These are phyloP conservation scores for Neotragus pygmaeus DNA, from an alignment of 2,113 vertebrate genomes.

Conservation along the genomic window DNA sequence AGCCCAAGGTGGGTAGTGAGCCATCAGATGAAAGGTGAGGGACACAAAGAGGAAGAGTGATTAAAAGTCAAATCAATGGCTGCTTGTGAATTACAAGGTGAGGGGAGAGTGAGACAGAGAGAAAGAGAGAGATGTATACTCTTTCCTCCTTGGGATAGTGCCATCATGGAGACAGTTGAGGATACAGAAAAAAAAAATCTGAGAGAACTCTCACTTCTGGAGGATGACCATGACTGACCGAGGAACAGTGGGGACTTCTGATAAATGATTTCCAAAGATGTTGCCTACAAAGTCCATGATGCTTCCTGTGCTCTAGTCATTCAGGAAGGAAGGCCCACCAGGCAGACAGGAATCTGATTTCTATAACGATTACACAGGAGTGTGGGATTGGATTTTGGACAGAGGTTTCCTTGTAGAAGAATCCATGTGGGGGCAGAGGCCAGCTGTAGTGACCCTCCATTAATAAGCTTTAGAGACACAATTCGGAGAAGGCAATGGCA, in stretches of 20 bases:
- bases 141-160: background rate
- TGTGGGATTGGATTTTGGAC: background rate
- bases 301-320: background rate
- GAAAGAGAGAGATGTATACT: background rate
- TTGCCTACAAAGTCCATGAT: background rate
- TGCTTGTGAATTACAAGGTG: slow-evolving; percentile 11
- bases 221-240: background rate
- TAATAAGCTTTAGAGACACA: background rate
- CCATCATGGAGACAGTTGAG: background rate
- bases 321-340: background rate
- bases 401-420: background rate
- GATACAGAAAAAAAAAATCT: background rate
- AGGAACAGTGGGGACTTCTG: background rate
- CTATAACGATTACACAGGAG: background rate
- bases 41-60: slow-evolving; percentile 59
- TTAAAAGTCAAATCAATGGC: slow-evolving; percentile 35
- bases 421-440: background rate
- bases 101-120: background rate
- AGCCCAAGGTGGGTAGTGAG: slow-evolving; percentile 34
- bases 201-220: background rate
- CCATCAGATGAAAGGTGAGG: slow-evolving; percentile 8
- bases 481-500: no score
- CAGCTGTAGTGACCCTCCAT: background rate
- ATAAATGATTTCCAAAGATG: background rate
- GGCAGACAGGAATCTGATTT: background rate